Conservation (phyloP, 2,888 invertebrate genomes). For the Xestia rhomboidea region DNA sequence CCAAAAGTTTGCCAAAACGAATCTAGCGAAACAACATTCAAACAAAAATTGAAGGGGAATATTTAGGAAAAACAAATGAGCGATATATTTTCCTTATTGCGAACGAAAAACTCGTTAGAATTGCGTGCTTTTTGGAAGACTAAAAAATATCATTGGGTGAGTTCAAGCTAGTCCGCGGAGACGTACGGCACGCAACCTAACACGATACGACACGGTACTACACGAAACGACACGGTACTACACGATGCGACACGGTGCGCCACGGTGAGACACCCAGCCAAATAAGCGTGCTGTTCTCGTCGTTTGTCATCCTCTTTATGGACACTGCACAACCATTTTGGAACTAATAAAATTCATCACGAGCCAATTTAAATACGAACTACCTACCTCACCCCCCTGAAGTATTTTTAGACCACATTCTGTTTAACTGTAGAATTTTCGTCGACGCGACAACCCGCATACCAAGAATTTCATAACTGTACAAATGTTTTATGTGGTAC, state of each 20-base stretch:
- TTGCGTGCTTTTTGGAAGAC: slow-evolving; percentile 42
- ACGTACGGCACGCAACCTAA: slow-evolving; percentile 39
- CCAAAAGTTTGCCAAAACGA: slow-evolving; percentile 36
- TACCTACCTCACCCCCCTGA: neutral
- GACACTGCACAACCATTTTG: slow-evolving; percentile 32
- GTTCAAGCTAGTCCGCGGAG: slow-evolving; percentile 11
- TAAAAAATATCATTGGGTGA: slow-evolving; percentile 27
- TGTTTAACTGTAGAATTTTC: slow-evolving; percentile 28
- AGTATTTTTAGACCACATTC: slow-evolving; percentile 46
- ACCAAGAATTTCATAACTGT: slow-evolving; percentile 34
- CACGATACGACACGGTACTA: neutral
- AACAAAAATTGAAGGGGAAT: slow-evolving; percentile 39
- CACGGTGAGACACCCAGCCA: neutral
- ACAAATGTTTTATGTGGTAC: slow-evolving; percentile 41
- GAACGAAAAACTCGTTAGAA: slow-evolving; percentile 47
- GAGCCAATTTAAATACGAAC: slow-evolving; percentile 31
- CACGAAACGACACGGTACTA: neutral
- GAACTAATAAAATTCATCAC: slow-evolving; percentile 23
- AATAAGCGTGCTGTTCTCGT: slow-evolving; percentile 25
- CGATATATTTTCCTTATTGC: slow-evolving; percentile 49
- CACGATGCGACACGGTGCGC: neutral
- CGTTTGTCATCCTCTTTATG: slow-evolving; percentile 47
- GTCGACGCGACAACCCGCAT: slow-evolving; percentile 14
- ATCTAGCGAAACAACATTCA: slow-evolving; percentile 46
- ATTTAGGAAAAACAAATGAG: slow-evolving; percentile 49